phyloP scores from a whole-genome alignment of 2,888 invertebrate species.

The Noctua pronuba region DNA sequence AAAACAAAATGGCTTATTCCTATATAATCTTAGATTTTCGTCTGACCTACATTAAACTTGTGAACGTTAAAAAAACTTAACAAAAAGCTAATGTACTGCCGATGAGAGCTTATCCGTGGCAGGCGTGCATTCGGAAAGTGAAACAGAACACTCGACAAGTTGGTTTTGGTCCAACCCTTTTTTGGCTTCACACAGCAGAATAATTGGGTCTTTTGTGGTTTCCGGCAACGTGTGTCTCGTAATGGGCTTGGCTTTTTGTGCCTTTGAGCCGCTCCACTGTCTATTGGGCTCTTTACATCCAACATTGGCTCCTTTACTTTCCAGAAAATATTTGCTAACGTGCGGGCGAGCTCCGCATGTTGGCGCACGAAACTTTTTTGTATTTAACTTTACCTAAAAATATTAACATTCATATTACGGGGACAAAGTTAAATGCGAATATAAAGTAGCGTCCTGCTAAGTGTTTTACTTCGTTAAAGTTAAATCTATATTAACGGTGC shows the following conservation, averaged over 20 bases:
- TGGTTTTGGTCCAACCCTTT: constrained; percentile 83
- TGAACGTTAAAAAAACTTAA: not conserved
- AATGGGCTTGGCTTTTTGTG: constrained; percentile 83
- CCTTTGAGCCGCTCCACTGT: constrained; percentile 79
- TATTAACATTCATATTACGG: constrained; percentile 47
- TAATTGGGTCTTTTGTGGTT: constrained; percentile 88
- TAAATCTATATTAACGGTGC: constrained; percentile 46
- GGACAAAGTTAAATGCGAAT: constrained; percentile 34
- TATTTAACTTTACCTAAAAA: constrained; percentile 54
- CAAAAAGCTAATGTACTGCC: constrained; percentile 11
- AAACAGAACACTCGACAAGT: constrained; percentile 78
- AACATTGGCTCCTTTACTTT: constrained; percentile 71
- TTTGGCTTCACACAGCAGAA: constrained; percentile 83
- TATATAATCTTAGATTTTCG: not conserved
- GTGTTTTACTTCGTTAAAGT: constrained; percentile 54
- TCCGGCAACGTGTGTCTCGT: constrained; percentile 81
- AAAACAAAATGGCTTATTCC: not conserved
- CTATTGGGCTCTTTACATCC: constrained; percentile 75
- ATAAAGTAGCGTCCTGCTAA: constrained; percentile 44
- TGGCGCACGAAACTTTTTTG: constrained; percentile 47
- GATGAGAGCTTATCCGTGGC: constrained; percentile 37
- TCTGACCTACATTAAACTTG: not conserved
- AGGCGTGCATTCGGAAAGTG: constrained; percentile 72
- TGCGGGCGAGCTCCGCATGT: constrained; percentile 42
- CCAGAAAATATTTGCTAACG: constrained; percentile 72